Evolutionary conservation across 2,888 invertebrate species (phyloP), one percentile per base, ranked within the genome.

Genomic region (Ecliptopera silaceata): DNA sequence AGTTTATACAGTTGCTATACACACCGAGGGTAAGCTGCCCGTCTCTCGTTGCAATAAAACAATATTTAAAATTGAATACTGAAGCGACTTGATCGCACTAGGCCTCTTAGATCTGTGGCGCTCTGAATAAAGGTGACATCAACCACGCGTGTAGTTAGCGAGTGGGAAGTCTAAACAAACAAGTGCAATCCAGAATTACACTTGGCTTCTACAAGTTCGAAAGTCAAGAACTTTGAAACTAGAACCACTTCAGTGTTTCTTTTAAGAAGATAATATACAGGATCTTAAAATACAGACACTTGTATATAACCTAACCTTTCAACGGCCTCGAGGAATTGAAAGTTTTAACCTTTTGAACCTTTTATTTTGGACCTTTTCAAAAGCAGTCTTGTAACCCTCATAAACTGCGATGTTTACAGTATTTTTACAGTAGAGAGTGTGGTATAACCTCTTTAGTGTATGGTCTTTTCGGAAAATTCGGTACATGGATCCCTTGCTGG

Each of bases 361-460:
- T n/a, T n/a, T 26, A 26, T 26, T 26, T 26, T 26, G 8, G 26
- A 26, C 26, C 3, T 5, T 26, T 26, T 26, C 26, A 26, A 26
- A 26, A 22, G n/a, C n/a, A 22, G 4, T 22, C 22, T 22, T 22
- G 22, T 22, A 26, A 26, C 26, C 26, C 0, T 26, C 26, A 26
- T 26, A 26, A 26, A 26, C 4, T 26, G 26, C 26, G 10, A n/a
- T n/a, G n/a, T n/a, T n/a, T n/a, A n/a, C n/a, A n/a, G n/a, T n/a
- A n/a, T n/a, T n/a, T n/a, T n/a, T n/a, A n/a, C n/a, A n/a, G n/a
- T n/a, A n/a, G n/a, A n/a, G n/a, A 10, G 29, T 3, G 11, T 11
- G 11, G 8, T 8, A 22, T 53, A 76, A 88, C 88, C 87, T 88
- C 89, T 76, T 86, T 86, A 29, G 61, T 18, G 63, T 81, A 72